Conservation (phyloP, 1,140 invertebrate genomes). For the Tribolium castaneum region DNA sequence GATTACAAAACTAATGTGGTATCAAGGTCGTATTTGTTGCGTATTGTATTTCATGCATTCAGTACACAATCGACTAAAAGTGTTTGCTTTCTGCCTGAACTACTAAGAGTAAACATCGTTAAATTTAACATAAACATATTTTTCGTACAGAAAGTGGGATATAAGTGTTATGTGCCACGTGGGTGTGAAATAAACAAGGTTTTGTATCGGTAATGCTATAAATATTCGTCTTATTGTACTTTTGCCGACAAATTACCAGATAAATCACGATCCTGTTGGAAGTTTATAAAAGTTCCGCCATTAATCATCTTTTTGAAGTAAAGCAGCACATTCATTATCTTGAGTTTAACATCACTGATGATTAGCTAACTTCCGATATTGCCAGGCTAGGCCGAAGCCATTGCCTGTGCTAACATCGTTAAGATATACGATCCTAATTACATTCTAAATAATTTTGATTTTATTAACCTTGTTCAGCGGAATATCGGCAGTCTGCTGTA, state of each 20-base stretch:
- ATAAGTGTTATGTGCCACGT: background rate
- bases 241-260: conserved; percentile 6
- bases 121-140: background rate
- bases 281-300: conserved; percentile 10
- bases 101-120: background rate
- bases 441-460: conserved; percentile 8
- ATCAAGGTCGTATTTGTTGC: background rate
- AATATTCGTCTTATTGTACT: background rate
- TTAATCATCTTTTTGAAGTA: conserved; percentile 36
- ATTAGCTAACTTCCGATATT: conserved; percentile 22
- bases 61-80: background rate
- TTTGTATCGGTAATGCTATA: background rate
- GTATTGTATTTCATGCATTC: background rate
- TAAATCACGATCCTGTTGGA: conserved; percentile 19
- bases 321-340: conserved; percentile 24
- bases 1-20: background rate
- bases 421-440: conserved; percentile 2
- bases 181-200: too few relatives aligned
- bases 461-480: conserved; percentile 7
- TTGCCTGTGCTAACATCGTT: conserved; percentile 5
- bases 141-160: background rate
- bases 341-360: conserved; percentile 11
- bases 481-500: background rate
- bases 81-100: background rate
- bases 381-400: background rate